Conservation (phyloP, 2,797 vertebrate genomes). For the Pipistrellus pipistrellus region DNA sequence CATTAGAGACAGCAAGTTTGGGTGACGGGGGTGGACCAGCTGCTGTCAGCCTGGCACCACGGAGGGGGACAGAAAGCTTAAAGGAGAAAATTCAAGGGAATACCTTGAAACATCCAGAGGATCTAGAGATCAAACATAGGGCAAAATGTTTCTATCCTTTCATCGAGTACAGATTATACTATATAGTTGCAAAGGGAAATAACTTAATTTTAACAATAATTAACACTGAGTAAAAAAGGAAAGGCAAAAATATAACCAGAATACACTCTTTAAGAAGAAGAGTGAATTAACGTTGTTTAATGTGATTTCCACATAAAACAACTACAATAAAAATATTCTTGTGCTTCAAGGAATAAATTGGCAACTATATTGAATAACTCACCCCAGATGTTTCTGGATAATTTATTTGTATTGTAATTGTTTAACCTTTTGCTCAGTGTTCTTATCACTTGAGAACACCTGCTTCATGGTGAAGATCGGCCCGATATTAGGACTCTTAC, state of each 20-base stretch:
- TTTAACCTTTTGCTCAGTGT: neutral
- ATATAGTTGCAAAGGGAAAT: neutral
- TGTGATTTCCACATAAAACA: conserved; percentile 20
- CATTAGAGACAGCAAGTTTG: conserved; percentile 1
- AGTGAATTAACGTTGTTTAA: neutral
- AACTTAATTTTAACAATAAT: neutral
- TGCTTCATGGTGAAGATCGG: neutral
- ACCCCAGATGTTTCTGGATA: conserved; percentile 27
- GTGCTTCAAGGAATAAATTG: neutral
- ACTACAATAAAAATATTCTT: conserved; percentile 14
- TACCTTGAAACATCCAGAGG: neutral
- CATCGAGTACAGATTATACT: neutral
- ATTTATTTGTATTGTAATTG: neutral
- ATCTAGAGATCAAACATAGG: neutral
- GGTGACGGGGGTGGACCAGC: neutral
- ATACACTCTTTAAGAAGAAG: neutral
- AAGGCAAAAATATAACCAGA: neutral
- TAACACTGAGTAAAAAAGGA: neutral
- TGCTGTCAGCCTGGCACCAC: neutral
- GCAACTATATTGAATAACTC: neutral
- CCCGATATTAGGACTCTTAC: neutral
- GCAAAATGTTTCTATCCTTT: neutral
- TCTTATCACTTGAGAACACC: conserved; percentile 23
- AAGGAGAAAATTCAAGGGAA: neutral
- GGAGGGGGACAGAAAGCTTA: neutral